Conservation (phyloP, 2,888 invertebrate species). For the Artemia sinica region DNA sequence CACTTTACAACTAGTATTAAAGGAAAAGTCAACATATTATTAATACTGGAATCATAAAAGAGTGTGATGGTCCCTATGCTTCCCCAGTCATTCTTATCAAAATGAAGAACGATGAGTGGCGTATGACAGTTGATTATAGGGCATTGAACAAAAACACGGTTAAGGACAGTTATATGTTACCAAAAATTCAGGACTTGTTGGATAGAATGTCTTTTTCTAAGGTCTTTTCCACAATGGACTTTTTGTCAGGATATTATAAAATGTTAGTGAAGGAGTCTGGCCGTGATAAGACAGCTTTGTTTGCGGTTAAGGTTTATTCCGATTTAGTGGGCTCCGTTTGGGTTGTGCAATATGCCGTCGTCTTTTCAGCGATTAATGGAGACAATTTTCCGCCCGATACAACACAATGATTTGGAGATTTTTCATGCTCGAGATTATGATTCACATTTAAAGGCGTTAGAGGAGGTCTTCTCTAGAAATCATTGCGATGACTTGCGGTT, state of each 20-base stretch:
- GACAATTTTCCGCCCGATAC: not conserved
- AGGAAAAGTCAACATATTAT: not conserved
- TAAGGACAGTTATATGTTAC: not conserved
- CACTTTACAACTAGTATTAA: not conserved
- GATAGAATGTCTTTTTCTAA: not conserved
- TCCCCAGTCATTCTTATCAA: not conserved
- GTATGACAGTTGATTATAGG: not conserved
- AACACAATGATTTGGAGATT: too few relatives aligned
- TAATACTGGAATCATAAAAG: not conserved
- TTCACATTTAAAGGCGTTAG: too few relatives aligned
- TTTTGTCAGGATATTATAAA: not conserved
- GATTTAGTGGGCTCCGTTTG: not conserved
- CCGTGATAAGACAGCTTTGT: not conserved
- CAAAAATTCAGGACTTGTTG: not conserved
- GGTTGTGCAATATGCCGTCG: not conserved
- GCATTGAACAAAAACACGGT: not conserved
- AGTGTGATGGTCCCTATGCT: not conserved
- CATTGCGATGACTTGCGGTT: too few relatives aligned
- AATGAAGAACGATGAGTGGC: not conserved
- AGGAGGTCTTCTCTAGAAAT: too few relatives aligned
- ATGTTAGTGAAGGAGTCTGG: not conserved
- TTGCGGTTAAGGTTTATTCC: not conserved
- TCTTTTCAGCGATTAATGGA: not conserved
- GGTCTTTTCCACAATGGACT: too few relatives aligned
- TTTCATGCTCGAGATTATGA: too few relatives aligned